Base-by-base conservation (phyloP, 2,888 invertebrate genomes). In the Scrobipalpa atriplicella region DNA sequence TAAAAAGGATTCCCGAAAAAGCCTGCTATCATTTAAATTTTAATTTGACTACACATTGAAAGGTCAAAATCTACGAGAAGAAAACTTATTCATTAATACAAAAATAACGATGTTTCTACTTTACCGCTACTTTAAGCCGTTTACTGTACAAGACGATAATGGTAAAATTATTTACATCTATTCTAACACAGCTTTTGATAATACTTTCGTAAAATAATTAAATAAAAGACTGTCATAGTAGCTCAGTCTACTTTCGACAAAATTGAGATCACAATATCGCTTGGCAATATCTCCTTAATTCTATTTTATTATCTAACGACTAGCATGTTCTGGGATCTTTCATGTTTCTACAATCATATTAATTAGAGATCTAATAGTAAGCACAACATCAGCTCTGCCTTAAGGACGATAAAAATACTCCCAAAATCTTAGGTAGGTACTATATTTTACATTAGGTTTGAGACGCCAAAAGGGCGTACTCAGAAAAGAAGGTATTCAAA, bases 221-320 rank as follows among this genome's bases (percentile, higher is more conserved):
- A 29, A 36, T 13, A 58, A 43, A 47, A 47, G 6, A 16, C 16
- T 13, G 2, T 11, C 29, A 52, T 18, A 13, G 13, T 21, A 11
- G n/a, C 52, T 36, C 8, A 21, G 11, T 63, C 54, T 67, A 67
- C 68, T 67, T 66, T 67, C 62, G 38, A 69, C 72, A 78, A 82
- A 79, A 78, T 78, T 76, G 80, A 83, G 82, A 90, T 90, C 89
- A 90, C 89, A 89, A 87, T 90, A 90, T 91, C 89, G 91, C 91
- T 91, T 91, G 82, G 90, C 90, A 90, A 90, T 90, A 89, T 83
- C 78, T 77, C 69, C 77, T 79, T 84, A 83, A 29, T 62, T 11
- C 21, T 54, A 54, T 2, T 47, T 16, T 2, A 3, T 8, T 16
- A 61, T n/a, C 70, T 80, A 76, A 78, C 67, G 72, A 82, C 81